These are phyloP conservation scores for Actinemys pallida DNA, from an alignment of 2,113 vertebrate species.

Conservation along the genomic window DNA sequence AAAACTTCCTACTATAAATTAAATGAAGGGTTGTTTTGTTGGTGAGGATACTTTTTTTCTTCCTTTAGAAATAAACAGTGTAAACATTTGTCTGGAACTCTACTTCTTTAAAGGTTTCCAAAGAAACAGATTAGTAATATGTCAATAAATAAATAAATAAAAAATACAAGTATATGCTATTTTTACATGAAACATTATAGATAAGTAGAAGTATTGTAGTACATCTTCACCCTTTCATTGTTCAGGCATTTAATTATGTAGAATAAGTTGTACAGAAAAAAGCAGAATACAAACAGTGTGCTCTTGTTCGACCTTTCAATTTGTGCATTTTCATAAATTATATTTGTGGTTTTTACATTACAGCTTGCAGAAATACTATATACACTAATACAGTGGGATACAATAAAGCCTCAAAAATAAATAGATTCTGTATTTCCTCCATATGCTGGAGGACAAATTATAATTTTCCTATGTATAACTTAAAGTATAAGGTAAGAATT, in stretches of 20 bases:
- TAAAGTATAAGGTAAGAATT: no score
- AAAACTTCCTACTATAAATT: background rate
- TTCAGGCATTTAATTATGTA: constrained; percentile 11
- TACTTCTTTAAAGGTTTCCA: background rate
- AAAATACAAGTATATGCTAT: background rate
- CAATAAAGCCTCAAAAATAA: background rate
- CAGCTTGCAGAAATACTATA: background rate
- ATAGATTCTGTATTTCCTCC: background rate
- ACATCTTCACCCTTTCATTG: background rate
- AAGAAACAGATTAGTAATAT: background rate
- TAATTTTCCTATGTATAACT: no score
- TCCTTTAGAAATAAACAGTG: background rate
- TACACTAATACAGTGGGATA: background rate
- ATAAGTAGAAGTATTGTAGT: background rate
- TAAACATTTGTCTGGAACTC: background rate
- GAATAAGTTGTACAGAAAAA: background rate
- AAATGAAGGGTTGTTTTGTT: background rate
- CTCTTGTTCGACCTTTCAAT: background rate
- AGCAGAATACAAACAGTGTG: background rate
- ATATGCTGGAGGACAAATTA: background rate
- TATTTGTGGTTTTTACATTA: background rate
- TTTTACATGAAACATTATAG: constrained; percentile 6
- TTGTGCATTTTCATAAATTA: background rate
- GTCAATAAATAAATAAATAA: background rate
- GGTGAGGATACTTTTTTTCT: background rate